A percentile compares a stretch with the other conserved stretches of the same genome.
phyloP scores from a whole-genome alignment of 2,888 invertebrate species.

The Lapara coniferarum region DNA sequence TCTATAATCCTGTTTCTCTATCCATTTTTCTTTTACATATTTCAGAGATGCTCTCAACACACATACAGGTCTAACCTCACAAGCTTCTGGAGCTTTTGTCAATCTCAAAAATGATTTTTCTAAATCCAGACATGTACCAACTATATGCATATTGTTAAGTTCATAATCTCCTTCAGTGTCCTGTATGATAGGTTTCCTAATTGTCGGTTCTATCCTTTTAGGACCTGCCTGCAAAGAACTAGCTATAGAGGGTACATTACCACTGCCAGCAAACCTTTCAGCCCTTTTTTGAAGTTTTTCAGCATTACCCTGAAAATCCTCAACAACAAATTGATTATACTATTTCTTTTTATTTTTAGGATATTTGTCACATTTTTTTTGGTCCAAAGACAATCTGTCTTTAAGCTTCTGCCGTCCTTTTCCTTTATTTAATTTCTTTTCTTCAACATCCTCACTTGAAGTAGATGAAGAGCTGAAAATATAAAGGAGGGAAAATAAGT shows the following conservation, averaged over 20 bases:
- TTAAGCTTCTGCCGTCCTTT: conserved; percentile 81
- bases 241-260: conserved; percentile 76
- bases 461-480: conserved; percentile 78
- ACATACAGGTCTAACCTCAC: conserved; percentile 94
- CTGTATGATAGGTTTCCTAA: conserved; percentile 75
- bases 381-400: conserved; percentile 81
- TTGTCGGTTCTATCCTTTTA: conserved; percentile 59
- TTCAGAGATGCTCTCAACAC: conserved; percentile 93
- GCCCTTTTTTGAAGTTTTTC: conserved; percentile 94
- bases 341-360: conserved; percentile 83
- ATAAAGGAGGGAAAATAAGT: neutral
- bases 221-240: conserved; percentile 68
- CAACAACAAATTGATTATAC: conserved; percentile 87
- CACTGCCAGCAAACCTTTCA: conserved; percentile 89
- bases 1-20: conserved; percentile 94
- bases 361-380: conserved; percentile 71
- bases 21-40: conserved; percentile 96
- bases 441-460: conserved; percentile 81
- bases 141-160: conserved; percentile 93
- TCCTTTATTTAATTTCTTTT: conserved; percentile 70
- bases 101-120: conserved; percentile 98
- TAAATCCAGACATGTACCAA: conserved; percentile 96
- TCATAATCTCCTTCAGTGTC: conserved; percentile 90
- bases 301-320: conserved; percentile 88
- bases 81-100: conserved; percentile 96